Base-by-base conservation (phyloP, 1,140 invertebrate genomes). In the Drosophila bocqueti region DNA sequence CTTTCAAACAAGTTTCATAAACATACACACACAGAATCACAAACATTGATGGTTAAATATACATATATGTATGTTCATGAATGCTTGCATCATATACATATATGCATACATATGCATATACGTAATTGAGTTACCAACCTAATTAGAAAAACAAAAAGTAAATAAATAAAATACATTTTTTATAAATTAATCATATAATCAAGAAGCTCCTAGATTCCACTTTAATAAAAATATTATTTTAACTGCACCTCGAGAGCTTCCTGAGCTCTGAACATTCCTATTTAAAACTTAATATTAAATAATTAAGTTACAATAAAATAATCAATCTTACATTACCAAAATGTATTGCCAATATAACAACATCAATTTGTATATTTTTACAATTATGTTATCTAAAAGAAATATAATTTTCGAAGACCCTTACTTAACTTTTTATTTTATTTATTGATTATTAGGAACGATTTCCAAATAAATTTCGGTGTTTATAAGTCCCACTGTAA, bases 1-100 rank as follows among this genome's bases (percentile, higher is more conserved):
- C 50, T 69, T 67, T 29, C 62, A 76, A 78, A 78, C 76, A 65
- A 78, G 76, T 78, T 78, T 77, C 11, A 52, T 24, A 46, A 74
- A 54, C 16, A 13, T 21, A 36, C 54, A 40, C 21, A 40, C 21
- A 62, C 21, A 50, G 15, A 66, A 9, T 46, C n/a, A 60, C 58
- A 34, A 29, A 58, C 34, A 46, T 57, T 11, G 24, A 52, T 34
- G 21, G 13, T 38, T 29, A 26, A 43, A 40, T 52, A 9, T 65
- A 29, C 45, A 29, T 31, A 18, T 65, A 31, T 1, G 1, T 31
- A 31, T 81, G 46, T 42, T 64, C 46, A 40, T 18, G 10, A 31
- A 16, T 52, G 21, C 24, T 11, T 54, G 21, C 42, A 18, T 68
- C 18, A 31, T 31, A 8, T 29, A n/a, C 24, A 21, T 29, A n/a